Evolutionary conservation across 2,797 vertebrate species (phyloP), one percentile per base, ranked within the genome.

Genomic region (Amniataba percoides): DNA sequence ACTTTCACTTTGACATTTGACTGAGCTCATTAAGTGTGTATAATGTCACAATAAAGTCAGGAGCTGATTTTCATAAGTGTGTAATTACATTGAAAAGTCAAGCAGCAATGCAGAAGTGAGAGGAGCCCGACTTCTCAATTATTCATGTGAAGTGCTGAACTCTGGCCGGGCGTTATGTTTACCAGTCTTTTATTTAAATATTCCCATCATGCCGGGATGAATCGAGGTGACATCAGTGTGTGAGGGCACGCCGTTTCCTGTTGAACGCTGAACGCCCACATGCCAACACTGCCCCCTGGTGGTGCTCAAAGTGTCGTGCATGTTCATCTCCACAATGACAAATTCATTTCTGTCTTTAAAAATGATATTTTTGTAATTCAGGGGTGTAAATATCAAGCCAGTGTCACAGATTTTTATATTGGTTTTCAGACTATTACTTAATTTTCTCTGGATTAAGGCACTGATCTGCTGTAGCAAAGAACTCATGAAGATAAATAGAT

Each of bases 261-360:
- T 42, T 27, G 39, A n/a, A 57, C 0, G 3, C 68, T 61, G 39
- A 6, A 18, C 0, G 0, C 6, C 9, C 23, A 6, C 1, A 56
- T 16, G 53, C 1, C 79, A 55, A 77, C 82, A 84, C 0, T 85
- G 91, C 80, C 87, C 82, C 85, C 91, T 14, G 11, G 56, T 85
- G 93, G 68, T 25, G 9, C 40, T 25, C 0, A 2, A 15, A 0
- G 3, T 0, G 45, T 23, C 49, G 3, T 77, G 74, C 78, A 77
- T 31, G 27, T 31, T 2, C 27, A 31, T 4, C 34, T 36, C 34
- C 34, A 36, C 34, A 9, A 36, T 9, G 8, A 36, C 34, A 36
- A 36, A 9, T 36, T 36, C 1, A 36, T 36, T 36, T 36, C 6
- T 36, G 34, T 36, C 34, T 36, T 36, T 3, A 36, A 7, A 7